Conservation (phyloP, 1,140 invertebrate genomes). For the Aphaenogaster floridana region DNA sequence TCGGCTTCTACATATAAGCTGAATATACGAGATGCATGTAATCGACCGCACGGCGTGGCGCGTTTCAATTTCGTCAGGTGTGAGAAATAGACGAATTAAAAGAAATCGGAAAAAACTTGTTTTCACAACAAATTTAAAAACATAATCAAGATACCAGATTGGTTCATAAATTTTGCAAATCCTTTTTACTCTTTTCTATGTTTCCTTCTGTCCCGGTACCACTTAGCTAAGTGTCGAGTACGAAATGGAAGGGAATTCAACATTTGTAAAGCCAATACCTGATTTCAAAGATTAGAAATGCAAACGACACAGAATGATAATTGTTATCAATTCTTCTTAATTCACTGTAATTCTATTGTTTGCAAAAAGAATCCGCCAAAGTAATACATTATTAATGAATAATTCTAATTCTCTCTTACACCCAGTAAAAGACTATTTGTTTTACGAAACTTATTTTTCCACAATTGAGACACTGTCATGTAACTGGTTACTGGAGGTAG, state of each 20-base stretch:
- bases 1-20: constrained; percentile 11
- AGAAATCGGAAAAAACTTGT: background rate
- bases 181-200: background rate
- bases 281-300: constrained; percentile 13
- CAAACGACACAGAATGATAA: background rate
- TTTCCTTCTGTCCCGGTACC: background rate
- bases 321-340: background rate
- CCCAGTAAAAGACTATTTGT: background rate
- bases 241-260: background rate
- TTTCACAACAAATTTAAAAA: background rate
- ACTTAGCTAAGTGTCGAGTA: background rate
- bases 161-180: constrained; percentile 15
- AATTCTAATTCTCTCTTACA: background rate
- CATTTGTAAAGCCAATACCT: background rate
- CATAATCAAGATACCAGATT: constrained; percentile 17
- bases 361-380: background rate
- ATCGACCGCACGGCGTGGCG: background rate
- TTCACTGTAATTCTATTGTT: background rate
- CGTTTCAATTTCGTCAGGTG: background rate
- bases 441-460: background rate
- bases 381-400: background rate
- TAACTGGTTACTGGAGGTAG: background rate
- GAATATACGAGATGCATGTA: constrained; percentile 1
- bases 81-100: constrained; percentile 1
- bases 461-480: background rate